Evolutionary conservation across 2,888 invertebrate genomes (phyloP), one percentile per base, ranked within the genome.

Genomic region (Lochmaea crataegi): DNA sequence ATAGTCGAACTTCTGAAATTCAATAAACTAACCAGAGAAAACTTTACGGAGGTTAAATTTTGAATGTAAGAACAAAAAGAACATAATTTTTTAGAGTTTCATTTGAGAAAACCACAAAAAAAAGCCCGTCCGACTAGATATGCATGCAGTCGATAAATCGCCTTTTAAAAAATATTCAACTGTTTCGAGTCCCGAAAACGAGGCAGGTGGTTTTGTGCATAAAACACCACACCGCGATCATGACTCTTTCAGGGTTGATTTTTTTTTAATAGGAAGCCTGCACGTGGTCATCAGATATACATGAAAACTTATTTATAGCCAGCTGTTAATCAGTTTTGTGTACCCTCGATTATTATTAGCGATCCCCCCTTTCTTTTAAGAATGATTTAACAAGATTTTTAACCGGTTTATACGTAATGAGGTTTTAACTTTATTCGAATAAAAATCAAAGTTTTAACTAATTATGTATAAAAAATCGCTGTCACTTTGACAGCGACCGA

Each of bases 251-350:
- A 56, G 69, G 69, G 69, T 69, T 22, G 69, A 51, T 68, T 53
- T 67, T 69, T 63, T 67, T 69, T 63, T 7, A 69, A 63, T 63
- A 69, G 63, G 69, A 69, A 69, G 69, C 72, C 57, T 68, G 67
- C 72, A 67, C 72, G 72, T 66, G 70, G 53, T 67, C 70, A 65
- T 71, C 67, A 66, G 61, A 68, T 70, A 63, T 66, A 66, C 63
- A 66, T 63, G 61, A 58, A 71, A 45, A 65, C 74, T 32, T 32
- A 32, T 32, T 32, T 32, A 32, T 7, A 7, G 32, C 32, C 76
- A 76, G 72, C 74, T 76, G 76, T 69, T 74, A 72, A 76, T 75
- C 65, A 64, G 65, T 56, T 65, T 71, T 57, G 32, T 32, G 32
- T 32, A 32, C 32, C 32, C 32, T 32, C 63, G 56, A 67, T 67